Evolutionary conservation across 2,113 vertebrate genomes (phyloP), one percentile per base, ranked within the genome.

Genomic region (Hypocryptadius cinnamomeus): DNA sequence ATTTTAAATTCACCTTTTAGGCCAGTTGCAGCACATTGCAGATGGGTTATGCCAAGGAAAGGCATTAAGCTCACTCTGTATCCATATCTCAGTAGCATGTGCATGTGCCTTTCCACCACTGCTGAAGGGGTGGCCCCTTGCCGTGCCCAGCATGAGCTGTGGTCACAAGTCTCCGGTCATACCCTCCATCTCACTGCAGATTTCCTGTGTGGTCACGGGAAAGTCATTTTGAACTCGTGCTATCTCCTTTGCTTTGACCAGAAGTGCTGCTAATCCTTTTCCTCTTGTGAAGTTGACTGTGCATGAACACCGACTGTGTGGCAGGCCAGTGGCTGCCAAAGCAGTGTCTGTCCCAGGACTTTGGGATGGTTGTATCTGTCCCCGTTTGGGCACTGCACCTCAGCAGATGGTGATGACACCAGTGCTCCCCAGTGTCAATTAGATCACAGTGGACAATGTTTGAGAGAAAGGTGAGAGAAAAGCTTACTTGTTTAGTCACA

Each of bases 231-330:
- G 79, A 91, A 82, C 59, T 71, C 7, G 2, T n/a, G 57, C 77
- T 89, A 47, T 84, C 87, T 89, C 61, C 48, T 77, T 70, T 63
- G 28, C 90, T 85, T 74, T 82, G 82, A 68, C 70, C 71, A 85
- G 70, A 69, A 82, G 54, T 48, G 73, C 72, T 80, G 64, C 76
- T 94, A 77, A 73, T 82, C 50, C 74, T 82, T 69, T 85, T 65
- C 63, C 71, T 90, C 69, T 87, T 37, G 31, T 42, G 65, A 61
- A 61, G 54, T 7, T 79, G 42, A 16, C 31, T 11, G 24, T 47
- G 60, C 14, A 10, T 22, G 45, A 78, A 28, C 18, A n/a, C 77
- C 0, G 2, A 11, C 1, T 1, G 45, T 3, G 37, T 30, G 28
- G 56, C 1, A 2, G 28, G 39, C 35, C 4, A 2, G 22, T 2